Conservation (phyloP, 1,140 invertebrate species). For the Diorhabda carinulata region DNA sequence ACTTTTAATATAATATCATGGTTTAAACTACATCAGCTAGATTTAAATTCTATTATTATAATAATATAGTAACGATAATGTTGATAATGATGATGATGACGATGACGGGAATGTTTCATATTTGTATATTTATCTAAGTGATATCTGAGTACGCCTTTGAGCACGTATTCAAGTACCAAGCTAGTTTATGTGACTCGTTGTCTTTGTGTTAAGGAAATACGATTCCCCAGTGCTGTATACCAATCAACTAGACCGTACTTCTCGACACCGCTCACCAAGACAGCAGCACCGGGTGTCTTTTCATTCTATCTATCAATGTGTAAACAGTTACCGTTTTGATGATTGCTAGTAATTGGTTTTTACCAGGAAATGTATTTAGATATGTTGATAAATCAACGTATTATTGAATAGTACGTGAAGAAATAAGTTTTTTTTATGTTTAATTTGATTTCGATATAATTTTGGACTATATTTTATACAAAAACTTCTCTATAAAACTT, state of each 20-base stretch:
- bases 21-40: too few relatives aligned
- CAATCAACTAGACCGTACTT: background rate
- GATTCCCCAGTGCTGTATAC: conserved; percentile 1
- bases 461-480: too few relatives aligned
- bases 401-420: background rate
- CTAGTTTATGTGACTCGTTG: background rate
- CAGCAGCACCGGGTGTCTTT: background rate
- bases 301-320: background rate
- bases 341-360: conserved; percentile 2
- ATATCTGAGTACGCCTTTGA: background rate
- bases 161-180: background rate
- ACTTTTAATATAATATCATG: too few relatives aligned
- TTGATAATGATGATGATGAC: too few relatives aligned
- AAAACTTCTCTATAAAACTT: too few relatives aligned
- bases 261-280: conserved; percentile 1
- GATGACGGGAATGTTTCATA: too few relatives aligned
- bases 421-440: too few relatives aligned
- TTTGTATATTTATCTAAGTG: too few relatives aligned
- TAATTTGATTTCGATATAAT: too few relatives aligned
- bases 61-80: too few relatives aligned
- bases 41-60: too few relatives aligned
- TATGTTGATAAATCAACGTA: background rate
- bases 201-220: background rate
- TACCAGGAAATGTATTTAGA: background rate
- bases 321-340: background rate